A percentile compares a stretch with the other conserved stretches of the same genome.
phyloP scores from a whole-genome alignment of 2,797 vertebrate species.

The Acanthornis magna region DNA sequence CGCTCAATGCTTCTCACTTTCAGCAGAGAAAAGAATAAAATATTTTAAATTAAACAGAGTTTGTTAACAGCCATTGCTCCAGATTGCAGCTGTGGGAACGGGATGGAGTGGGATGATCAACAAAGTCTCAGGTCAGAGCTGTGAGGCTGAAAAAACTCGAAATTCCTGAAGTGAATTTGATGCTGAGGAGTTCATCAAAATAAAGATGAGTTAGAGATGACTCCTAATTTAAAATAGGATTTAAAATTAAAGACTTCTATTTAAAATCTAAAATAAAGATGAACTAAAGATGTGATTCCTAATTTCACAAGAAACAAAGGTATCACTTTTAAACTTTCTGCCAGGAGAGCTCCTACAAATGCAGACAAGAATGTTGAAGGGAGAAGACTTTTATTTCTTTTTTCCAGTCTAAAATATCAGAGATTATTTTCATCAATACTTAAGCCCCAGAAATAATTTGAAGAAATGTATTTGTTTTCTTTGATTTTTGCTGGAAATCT shows the following conservation, averaged over 20 bases:
- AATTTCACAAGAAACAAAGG: neutral
- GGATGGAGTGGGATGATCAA: neutral
- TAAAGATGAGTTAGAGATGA: neutral
- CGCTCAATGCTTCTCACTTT: neutral
- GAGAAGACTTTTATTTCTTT: neutral
- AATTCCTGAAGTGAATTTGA: neutral
- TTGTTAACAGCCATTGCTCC: neutral
- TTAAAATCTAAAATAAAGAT: neutral
- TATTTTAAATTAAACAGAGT: neutral
- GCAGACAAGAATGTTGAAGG: neutral
- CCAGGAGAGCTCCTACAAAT: neutral
- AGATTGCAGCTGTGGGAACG: neutral
- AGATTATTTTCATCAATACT: neutral
- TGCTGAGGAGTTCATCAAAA: neutral
- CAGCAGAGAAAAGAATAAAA: neutral
- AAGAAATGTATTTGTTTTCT: neutral
- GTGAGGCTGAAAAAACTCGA: neutral
- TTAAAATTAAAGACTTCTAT: neutral
- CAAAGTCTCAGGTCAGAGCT: neutral
- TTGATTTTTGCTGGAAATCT: neutral
- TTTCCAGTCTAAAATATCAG: neutral
- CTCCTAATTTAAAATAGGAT: neutral
- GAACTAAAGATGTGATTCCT: rapidly evolving
- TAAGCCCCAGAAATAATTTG: neutral
- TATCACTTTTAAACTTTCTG: neutral